phyloP scores from a whole-genome alignment of 2,113 vertebrate species.

The Vicugna pacos region DNA sequence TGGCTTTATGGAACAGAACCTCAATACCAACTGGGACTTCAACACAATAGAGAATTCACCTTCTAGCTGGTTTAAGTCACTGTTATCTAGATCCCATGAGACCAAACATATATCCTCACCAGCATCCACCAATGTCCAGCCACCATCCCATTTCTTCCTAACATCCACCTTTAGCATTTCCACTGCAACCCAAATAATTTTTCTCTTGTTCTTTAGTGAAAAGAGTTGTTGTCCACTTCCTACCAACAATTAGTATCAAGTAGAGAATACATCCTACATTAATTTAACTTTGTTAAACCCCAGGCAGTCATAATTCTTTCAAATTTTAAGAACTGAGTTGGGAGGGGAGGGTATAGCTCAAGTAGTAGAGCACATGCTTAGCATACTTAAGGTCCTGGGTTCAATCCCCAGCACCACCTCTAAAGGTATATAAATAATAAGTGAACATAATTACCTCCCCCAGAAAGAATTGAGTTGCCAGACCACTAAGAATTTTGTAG shows the following conservation, averaged over 20 bases:
- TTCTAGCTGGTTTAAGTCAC: not conserved
- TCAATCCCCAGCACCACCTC: no score
- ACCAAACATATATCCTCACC: not conserved
- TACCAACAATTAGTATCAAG: not conserved
- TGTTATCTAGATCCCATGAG: not conserved
- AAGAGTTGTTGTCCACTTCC: not conserved
- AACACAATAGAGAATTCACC: not conserved
- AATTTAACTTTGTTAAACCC: not conserved
- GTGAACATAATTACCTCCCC: no score
- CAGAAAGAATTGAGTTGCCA: conserved; percentile 8
- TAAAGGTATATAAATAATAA: no score
- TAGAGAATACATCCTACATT: not conserved
- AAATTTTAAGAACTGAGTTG: conserved; percentile 31
- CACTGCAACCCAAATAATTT: not conserved
- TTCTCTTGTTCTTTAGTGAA: not conserved
- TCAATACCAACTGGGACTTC: not conserved
- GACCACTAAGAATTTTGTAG: conserved; percentile 11
- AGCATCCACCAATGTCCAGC: not conserved
- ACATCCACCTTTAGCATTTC: not conserved
- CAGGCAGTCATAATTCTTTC: not conserved
- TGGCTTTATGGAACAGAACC: not conserved
- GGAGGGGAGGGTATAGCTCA: no score
- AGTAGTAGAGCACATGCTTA: no score
- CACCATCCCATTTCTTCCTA: not conserved
- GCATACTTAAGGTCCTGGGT: no score